Conservation (phyloP, 1,140 invertebrate genomes). For the Eciton burchellii region DNA sequence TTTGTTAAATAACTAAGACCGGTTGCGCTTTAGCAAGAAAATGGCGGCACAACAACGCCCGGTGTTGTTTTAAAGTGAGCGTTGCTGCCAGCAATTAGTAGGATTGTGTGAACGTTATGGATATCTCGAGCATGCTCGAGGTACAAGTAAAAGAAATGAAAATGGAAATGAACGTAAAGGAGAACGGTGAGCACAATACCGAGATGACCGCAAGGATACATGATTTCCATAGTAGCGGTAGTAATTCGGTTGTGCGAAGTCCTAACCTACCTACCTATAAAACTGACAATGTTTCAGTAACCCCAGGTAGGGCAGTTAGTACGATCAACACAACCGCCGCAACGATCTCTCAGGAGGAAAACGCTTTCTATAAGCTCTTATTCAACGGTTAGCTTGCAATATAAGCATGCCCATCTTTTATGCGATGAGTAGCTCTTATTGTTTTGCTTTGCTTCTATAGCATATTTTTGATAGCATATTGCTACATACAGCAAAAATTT, state of each 20-base stretch:
- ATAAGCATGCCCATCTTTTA: no score
- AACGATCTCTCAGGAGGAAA: conserved; percentile 75
- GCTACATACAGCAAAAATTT: neutral
- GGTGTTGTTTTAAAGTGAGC: conserved; percentile 74
- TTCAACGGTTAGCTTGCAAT: conserved; percentile 76
- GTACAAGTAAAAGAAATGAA: conserved; percentile 81
- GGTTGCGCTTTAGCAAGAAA: conserved; percentile 66
- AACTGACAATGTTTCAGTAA: conserved; percentile 67
- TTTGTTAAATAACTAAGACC: neutral
- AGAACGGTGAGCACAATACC: conserved; percentile 71
- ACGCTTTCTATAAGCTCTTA: conserved; percentile 78
- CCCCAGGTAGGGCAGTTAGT: conserved; percentile 60
- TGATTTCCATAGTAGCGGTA: neutral
- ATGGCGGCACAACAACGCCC: conserved; percentile 73
- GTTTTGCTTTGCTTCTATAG: neutral
- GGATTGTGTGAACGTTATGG: conserved; percentile 72
- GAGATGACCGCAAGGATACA: no score
- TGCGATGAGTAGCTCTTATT: neutral
- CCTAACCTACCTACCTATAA: conserved; percentile 63
- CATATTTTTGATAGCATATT: no score
- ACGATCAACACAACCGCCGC: conserved; percentile 21
- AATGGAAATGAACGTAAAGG: conserved; percentile 72
- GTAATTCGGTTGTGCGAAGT: neutral
- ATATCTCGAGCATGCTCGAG: conserved; percentile 83
- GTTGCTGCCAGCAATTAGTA: neutral